Base-by-base conservation (phyloP, 2,113 vertebrate genomes). In the Brachirus orientalis region DNA sequence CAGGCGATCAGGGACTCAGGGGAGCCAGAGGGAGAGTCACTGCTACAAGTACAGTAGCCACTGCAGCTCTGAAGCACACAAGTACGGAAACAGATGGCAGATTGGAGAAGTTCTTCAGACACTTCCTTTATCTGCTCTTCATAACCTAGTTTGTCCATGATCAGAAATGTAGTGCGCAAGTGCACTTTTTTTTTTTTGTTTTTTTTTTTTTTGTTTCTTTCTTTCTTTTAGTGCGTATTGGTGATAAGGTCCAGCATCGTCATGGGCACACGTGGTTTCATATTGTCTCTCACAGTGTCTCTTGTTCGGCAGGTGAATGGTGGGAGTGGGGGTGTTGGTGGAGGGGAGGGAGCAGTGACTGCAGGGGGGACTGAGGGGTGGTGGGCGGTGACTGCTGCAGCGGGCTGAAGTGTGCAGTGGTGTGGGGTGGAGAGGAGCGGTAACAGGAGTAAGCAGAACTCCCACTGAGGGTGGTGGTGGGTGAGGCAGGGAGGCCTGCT, bases 251-350 rank as follows among this genome's bases (percentile, higher is more conserved):
- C 86, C 85, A 88, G 86, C 77, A 83, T 84, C 68, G 50, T 80
- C 72, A 57, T 84, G 81, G 85, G 86, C 88, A 80, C 88, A 63
- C 60, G 44, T 67, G 83, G 80, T 66, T 66, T 72, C 41, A 63
- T 14, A 43, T 67, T 3, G 69, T 75, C 82, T 78, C 77, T 91
- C 87, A 96, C 93, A 96, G 95, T 79, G 94, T 94, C 89, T 94
- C 93, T 76, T 95, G 95, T 72, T 96, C 95, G 0, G 94, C 88
- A 0, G 93, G 92, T 46, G 94, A 85, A 40, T 91, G 90, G 84
- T 94, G 94, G 22, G 92, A 66, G 10, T 95, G 93, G 86, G 95
- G 28, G 91, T 95, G 41, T 72, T 91, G 90, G 85, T 90, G 90
- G 69, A 90, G 83, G 36, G 90, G 84, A 1, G 93, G 93, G 0